A percentile compares a stretch with the other conserved stretches of the same genome.
phyloP scores from a whole-genome alignment of 23 tunicate species.

The Ciona savignyi region DNA sequence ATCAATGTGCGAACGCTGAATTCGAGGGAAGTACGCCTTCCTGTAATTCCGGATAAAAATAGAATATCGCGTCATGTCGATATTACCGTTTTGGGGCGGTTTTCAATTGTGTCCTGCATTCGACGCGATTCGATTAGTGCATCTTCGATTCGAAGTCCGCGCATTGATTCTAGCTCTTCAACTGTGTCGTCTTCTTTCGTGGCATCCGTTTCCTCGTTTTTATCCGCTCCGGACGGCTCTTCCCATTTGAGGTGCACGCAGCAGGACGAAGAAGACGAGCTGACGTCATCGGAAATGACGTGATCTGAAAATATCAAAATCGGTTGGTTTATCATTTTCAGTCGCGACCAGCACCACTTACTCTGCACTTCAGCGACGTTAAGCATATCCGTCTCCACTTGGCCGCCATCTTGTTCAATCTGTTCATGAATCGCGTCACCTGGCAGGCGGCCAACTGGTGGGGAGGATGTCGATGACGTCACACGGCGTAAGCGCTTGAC shows the following conservation, averaged over 20 bases:
- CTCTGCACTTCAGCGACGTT: background rate
- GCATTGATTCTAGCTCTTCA: slow-evolving; percentile 28
- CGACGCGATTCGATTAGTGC: slow-evolving; percentile 31
- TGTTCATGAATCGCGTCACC: slow-evolving; percentile 7
- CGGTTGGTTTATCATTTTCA: too few species aligned
- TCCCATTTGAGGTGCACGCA: too few species aligned
- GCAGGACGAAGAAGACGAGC: background rate
- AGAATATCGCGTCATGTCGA: too few species aligned
- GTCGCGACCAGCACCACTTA: background rate
- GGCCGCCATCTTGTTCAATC: background rate
- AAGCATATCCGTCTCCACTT: background rate
- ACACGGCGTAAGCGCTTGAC: slow-evolving; percentile 27
- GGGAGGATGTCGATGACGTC: slow-evolving; percentile 42
- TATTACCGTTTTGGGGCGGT: slow-evolving; percentile 19
- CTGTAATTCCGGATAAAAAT: too few species aligned
- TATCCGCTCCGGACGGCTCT: background rate
- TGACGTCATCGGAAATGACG: too few species aligned
- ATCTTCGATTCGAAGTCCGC: slow-evolving; percentile 33
- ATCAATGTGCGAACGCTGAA: too few species aligned
- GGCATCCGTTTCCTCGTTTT: background rate
- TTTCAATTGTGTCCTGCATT: slow-evolving; percentile 24
- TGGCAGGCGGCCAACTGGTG: slow-evolving; percentile 6
- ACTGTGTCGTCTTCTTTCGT: slow-evolving; percentile 18
- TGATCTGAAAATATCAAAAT: too few species aligned
- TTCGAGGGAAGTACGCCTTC: background rate